Evolutionary conservation across 2,113 vertebrate genomes (phyloP).

Genomic region (Poecile atricapillus): DNA sequence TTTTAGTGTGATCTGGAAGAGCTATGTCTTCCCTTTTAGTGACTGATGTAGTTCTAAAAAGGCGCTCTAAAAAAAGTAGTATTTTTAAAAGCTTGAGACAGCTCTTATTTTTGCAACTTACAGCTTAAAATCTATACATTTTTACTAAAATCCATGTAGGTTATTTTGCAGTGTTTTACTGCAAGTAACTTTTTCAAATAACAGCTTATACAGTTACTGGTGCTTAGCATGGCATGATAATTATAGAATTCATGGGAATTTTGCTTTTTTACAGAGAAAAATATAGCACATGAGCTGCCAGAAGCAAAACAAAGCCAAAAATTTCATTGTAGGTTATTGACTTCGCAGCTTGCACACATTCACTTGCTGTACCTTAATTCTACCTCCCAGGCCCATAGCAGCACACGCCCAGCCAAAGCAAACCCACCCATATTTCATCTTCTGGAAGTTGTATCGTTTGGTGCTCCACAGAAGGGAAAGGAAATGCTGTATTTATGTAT

Average conservation of each 20-base stretch:
- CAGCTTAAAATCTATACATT: neutral
- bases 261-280: neutral
- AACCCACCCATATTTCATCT: neutral
- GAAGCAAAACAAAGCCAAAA: neutral
- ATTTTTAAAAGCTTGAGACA: neutral
- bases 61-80: neutral
- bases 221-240: neutral
- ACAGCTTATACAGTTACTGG: neutral
- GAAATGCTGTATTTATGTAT: neutral
- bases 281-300: neutral
- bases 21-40: neutral
- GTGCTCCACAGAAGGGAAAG: neutral
- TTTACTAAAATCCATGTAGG: neutral
- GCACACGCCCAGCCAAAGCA: neutral
- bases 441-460: neutral
- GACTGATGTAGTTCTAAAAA: neutral
- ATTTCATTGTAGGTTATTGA: neutral
- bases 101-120: neutral
- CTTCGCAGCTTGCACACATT: neutral
- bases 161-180: neutral
- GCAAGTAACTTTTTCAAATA: neutral
- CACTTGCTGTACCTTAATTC: neutral
- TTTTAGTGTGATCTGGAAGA: rapidly evolving
- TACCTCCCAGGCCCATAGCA: neutral
- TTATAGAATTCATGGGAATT: neutral